Evolutionary conservation across 2,113 vertebrate species (phyloP).

Genomic region (Ceuthmochares aereus): DNA sequence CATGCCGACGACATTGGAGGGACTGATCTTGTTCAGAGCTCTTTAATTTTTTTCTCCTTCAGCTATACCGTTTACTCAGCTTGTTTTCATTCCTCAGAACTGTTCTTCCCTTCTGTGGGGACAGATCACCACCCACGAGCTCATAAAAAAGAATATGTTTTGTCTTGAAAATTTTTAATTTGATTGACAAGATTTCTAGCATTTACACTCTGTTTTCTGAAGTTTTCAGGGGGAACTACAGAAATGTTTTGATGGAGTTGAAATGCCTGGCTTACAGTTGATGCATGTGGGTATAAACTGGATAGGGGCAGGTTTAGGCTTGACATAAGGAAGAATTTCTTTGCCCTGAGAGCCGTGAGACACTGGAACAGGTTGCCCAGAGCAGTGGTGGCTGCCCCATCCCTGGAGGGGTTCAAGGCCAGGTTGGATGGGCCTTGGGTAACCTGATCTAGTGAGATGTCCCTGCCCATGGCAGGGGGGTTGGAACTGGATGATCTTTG

Average conservation of each 20-base stretch:
- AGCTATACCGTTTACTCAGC: neutral
- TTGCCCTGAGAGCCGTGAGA: too few relatives aligned
- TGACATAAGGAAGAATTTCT: too few relatives aligned
- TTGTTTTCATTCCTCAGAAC: neutral
- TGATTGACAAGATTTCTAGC: neutral
- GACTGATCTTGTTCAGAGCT: neutral
- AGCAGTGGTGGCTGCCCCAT: too few relatives aligned
- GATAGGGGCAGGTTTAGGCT: too few relatives aligned
- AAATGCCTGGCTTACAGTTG: neutral
- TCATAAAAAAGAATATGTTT: neutral
- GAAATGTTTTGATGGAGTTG: neutral
- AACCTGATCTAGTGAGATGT: too few relatives aligned
- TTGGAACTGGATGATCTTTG: too few relatives aligned
- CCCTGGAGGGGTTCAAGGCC: too few relatives aligned
- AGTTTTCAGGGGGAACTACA: neutral
- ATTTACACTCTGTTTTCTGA: neutral
- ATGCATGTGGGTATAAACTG: too few relatives aligned
- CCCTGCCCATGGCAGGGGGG: too few relatives aligned
- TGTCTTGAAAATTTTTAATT: neutral
- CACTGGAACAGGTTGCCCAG: too few relatives aligned
- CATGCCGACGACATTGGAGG: rapidly evolving
- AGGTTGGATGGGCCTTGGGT: too few relatives aligned
- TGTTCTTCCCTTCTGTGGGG: neutral
- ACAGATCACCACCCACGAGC: neutral
- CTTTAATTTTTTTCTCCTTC: neutral